These are phyloP conservation scores for Champsocephalus esox DNA, from an alignment of 2,797 vertebrate genomes.

Conservation along the genomic window DNA sequence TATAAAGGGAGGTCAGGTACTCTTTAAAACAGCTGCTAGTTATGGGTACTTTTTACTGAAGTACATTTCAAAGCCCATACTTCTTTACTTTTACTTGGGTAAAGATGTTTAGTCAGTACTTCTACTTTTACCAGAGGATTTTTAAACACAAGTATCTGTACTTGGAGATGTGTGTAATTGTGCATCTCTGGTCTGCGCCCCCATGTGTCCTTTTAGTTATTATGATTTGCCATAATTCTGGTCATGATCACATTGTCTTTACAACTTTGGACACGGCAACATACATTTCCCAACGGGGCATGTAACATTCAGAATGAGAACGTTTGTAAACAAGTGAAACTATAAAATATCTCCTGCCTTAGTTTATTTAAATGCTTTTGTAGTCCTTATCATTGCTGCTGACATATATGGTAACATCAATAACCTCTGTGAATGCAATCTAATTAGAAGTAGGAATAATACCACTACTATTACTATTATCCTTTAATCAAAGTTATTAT, in stretches of 20 bases:
- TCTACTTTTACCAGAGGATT: no score
- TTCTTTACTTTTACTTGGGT: no score
- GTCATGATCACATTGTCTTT: not conserved
- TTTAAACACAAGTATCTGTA: no score
- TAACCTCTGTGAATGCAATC: slow-evolving; percentile 7
- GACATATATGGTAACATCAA: not conserved
- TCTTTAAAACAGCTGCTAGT: no score
- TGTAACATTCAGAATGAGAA: not conserved
- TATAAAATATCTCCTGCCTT: not conserved
- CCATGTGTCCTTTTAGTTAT: no score
- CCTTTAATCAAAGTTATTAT: slow-evolving; percentile 25
- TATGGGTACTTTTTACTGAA: no score
- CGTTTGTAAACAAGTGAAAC: not conserved
- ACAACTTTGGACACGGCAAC: not conserved
- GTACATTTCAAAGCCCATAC: no score
- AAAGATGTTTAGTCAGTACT: no score
- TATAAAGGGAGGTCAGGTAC: no score
- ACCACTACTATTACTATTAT: not conserved
- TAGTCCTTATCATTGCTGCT: not conserved
- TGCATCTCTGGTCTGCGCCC: no score
- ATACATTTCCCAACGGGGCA: not conserved
- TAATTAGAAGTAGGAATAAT: not conserved
- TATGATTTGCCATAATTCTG: not conserved
- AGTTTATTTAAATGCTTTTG: not conserved
- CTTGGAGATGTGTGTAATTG: no score